Base-by-base conservation (phyloP, 2,888 invertebrate species). In the Andrena haemorrhoa region DNA sequence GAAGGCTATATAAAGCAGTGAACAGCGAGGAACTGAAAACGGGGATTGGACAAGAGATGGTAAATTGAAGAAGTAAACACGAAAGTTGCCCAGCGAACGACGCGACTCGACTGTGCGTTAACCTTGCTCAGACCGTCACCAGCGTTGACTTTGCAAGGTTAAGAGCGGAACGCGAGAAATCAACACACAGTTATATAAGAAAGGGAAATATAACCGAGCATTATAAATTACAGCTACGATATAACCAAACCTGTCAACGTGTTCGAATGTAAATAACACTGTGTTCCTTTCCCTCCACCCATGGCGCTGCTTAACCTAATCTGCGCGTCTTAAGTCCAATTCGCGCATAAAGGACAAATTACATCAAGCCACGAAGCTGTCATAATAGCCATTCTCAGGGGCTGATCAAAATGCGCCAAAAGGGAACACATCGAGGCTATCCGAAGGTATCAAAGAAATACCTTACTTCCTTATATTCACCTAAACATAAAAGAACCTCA, bases 281-380 rank as follows among this genome's bases (percentile, higher is more conserved):
- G 12, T 41, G 16, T 7, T 0, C 8, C 2, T 2, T 56, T 12
- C 68, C 41, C 33, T 26, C 29, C 26, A 58, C 16, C 0, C 16
- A 58, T 7, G 73, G 31, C 41, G 31, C 74, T 49, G 20, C n/a
- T 3, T 41, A 31, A 56, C 29, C 70, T 29, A 56, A 66, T 73
- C 41, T 23, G 6, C 23, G 29, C 23, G 65, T 16, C 10, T 5
- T 5, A 20, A 16, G 0, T 35, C 35, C 26, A n/a, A 35, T n/a
- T 53, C 12, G 0, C 12, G 2, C 20, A 26, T 29, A 10, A 12
- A 0, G 0, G 7, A 26, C 12, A 3, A 35, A 53, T 16, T 7
- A 16, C 12, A 7, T 7, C 1, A 6, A 31, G 26, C 26, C 23
- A 10, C 26, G 47, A 12, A 56, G 10, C 29, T 8, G 5, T 16